Conservation (phyloP, 2,113 vertebrate genomes). For the Nerophis lumbriciformis region DNA sequence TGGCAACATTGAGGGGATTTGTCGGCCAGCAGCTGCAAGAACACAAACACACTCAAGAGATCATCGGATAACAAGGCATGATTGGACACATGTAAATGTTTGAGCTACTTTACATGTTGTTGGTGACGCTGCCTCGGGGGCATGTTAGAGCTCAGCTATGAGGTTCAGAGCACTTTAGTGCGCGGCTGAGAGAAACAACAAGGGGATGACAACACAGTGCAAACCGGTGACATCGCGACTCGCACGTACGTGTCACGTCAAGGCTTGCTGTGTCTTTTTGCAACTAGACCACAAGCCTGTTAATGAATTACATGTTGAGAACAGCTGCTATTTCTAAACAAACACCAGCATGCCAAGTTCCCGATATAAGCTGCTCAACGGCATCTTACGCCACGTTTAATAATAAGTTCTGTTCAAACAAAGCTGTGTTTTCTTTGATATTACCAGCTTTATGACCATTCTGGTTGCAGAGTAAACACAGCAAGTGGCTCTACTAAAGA, state of each 20-base stretch:
- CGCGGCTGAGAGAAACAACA: conserved; percentile 10
- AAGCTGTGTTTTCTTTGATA: conserved; percentile 22
- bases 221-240: conserved; percentile 21
- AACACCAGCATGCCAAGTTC: conserved; percentile 17
- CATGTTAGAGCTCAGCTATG: conserved; percentile 1
- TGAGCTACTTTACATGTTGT: neutral
- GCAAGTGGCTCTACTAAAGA: conserved; percentile 11
- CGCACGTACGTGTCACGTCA: neutral
- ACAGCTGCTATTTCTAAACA: conserved; percentile 9
- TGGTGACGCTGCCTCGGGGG: neutral
- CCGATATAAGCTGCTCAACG: conserved; percentile 13
- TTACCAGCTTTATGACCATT: conserved; percentile 29
- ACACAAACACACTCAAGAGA: neutral
- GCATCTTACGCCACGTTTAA: conserved; percentile 20
- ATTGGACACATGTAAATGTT: neutral
- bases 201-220: conserved; percentile 6
- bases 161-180: conserved; percentile 2
- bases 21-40: conserved; percentile 45
- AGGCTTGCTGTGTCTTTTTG: neutral
- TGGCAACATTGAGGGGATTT: conserved; percentile 43
- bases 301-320: neutral
- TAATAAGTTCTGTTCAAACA: conserved; percentile 19
- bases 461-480: conserved; percentile 12
- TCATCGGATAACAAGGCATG: neutral
- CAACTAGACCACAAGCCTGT: neutral